phyloP scores from a whole-genome alignment of 1,140 invertebrate species.

The Megalopta genalis region DNA sequence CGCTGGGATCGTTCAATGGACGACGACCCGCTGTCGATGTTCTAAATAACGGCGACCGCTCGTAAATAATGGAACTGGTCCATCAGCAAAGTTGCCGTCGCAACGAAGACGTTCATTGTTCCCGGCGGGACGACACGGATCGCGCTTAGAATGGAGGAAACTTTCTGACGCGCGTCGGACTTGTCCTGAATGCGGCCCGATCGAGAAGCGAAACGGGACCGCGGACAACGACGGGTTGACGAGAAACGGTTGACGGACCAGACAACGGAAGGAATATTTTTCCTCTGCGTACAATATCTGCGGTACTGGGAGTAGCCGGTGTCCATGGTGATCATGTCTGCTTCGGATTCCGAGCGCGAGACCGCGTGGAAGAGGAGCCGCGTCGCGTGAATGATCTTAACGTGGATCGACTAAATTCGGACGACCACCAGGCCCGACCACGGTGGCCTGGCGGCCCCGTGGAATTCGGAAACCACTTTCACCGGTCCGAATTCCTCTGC shows the following conservation, averaged over 20 bases:
- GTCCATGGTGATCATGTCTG: conserved; percentile 76
- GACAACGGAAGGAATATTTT: too few species aligned
- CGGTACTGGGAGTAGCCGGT: conserved; percentile 64
- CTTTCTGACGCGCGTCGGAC: conserved; percentile 46
- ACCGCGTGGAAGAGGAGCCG: not conserved
- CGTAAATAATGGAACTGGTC: not conserved
- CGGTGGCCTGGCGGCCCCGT: not conserved
- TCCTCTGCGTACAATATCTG: conserved; percentile 70
- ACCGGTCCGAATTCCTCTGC: conserved; percentile 45
- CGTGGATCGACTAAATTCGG: not conserved
- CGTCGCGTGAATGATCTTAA: not conserved
- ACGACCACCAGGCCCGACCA: not conserved
- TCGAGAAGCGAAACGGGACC: too few species aligned
- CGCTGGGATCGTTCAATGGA: too few species aligned
- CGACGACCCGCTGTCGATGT: not conserved
- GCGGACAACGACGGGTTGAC: too few species aligned
- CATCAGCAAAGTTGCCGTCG: not conserved
- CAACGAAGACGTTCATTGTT: conserved; percentile 44
- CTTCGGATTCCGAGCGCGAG: not conserved
- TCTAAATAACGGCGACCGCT: not conserved
- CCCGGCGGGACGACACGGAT: conserved; percentile 5
- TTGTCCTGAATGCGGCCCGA: conserved; percentile 7
- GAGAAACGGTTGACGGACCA: too few species aligned
- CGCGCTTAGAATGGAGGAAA: conserved; percentile 35
- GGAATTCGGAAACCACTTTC: conserved; percentile 66